Conservation (phyloP, 2,888 invertebrate genomes). For the Drosophila aldrichi region DNA sequence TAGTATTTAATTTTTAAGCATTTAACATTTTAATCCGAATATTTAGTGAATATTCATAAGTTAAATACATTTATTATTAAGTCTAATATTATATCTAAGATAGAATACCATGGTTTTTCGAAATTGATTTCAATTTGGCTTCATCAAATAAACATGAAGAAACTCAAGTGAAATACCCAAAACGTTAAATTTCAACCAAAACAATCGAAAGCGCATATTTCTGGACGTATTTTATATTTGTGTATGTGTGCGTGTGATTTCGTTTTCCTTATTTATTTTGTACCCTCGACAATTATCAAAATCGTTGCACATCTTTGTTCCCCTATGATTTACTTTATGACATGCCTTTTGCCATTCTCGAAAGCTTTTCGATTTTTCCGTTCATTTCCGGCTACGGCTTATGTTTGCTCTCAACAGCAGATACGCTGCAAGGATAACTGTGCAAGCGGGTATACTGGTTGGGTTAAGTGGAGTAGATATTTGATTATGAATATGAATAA, state of each 20-base stretch:
- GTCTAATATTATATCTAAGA: not conserved
- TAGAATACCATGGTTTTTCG: not conserved
- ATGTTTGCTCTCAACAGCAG: not conserved
- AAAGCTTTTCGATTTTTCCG: constrained; percentile 42
- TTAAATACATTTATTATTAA: not conserved
- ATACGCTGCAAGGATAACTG: not conserved
- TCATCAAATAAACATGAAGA: constrained; percentile 3
- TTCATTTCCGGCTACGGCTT: constrained; percentile 30
- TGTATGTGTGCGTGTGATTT: not conserved
- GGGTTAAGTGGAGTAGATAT: no score
- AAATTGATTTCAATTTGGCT: constrained; percentile 17
- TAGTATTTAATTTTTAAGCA: not conserved
- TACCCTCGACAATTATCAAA: constrained; percentile 58
- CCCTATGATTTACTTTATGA: constrained; percentile 58
- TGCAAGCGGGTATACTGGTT: not conserved
- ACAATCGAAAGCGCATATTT: constrained; percentile 20
- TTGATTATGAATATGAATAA: not conserved
- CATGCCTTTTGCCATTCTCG: constrained; percentile 37
- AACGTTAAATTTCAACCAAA: not conserved
- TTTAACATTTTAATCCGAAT: not conserved
- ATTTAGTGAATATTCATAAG: not conserved
- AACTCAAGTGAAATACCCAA: constrained; percentile 1
- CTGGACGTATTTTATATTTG: not conserved
- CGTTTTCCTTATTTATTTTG: constrained; percentile 2
- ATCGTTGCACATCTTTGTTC: constrained; percentile 35